A percentile compares a stretch with the other conserved stretches of the same genome.
Conservation (phyloP, 2,113 vertebrate species). For the Dissostichus mawsoni region DNA sequence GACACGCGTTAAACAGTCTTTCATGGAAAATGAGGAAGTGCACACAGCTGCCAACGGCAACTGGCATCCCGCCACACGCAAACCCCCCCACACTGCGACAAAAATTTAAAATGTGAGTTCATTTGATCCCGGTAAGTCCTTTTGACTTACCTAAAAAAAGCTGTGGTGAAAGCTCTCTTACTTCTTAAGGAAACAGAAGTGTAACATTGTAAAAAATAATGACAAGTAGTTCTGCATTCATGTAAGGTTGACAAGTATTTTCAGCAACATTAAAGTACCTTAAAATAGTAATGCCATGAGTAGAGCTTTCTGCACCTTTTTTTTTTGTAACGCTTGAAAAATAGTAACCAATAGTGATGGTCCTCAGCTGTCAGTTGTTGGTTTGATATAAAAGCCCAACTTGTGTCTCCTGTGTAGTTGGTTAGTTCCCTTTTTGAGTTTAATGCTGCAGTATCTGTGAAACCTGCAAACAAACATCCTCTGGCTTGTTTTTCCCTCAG, state of each 20-base stretch:
- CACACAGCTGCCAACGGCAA: constrained; percentile 30
- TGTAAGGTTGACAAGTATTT: neutral
- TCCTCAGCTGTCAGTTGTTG: neutral
- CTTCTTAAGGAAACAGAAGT: neutral
- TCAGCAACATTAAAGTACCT: neutral
- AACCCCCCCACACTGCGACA: neutral
- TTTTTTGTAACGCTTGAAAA: neutral
- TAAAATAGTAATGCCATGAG: neutral
- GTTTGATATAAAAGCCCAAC: neutral
- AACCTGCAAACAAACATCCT: neutral
- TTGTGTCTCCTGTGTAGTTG: neutral
- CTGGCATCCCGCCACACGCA: constrained; percentile 16
- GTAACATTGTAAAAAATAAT: neutral
- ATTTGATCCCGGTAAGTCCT: neutral
- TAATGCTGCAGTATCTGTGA: neutral
- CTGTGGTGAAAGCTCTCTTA: neutral
- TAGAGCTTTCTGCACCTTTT: neutral
- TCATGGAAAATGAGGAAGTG: constrained; percentile 41
- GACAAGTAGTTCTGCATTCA: neutral
- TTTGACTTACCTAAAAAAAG: neutral
- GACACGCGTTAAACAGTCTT: constrained; percentile 13
- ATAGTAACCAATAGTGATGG: neutral
- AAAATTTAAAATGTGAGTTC: neutral
- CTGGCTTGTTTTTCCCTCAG: neutral
- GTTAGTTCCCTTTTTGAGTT: neutral